Conservation (phyloP, 2,797 vertebrate species). For the Astyanax mexicanus region DNA sequence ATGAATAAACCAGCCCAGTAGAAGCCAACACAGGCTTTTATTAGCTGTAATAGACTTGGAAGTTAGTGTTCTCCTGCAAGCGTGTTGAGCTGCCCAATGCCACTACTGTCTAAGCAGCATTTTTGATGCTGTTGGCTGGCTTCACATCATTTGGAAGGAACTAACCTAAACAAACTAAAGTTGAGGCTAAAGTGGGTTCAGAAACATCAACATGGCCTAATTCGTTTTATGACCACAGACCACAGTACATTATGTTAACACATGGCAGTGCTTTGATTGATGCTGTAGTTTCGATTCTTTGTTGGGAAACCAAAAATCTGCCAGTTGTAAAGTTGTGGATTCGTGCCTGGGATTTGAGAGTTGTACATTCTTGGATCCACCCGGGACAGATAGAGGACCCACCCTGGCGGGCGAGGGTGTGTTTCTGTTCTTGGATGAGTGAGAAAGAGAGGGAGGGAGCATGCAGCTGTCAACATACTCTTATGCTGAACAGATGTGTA, state of each 20-base stretch:
- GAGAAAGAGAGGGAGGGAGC: conserved; percentile 50
- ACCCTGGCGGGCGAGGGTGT: conserved; percentile 19
- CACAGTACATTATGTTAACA: not conserved
- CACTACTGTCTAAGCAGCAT: no score
- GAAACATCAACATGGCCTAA: not conserved
- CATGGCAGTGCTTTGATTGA: not conserved
- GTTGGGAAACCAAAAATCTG: not conserved
- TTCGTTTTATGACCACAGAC: not conserved
- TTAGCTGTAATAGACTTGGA: no score
- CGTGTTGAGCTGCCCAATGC: no score
- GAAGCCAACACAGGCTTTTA: no score
- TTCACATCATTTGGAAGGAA: no score
- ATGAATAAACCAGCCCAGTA: no score
- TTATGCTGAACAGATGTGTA: conserved; percentile 85
- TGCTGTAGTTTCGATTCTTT: conserved; percentile 1
- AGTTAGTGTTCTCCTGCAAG: no score
- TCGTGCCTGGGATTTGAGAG: conserved; percentile 20
- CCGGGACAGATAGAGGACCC: conserved; percentile 4
- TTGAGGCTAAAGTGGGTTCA: not conserved
- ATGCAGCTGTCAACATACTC: conserved; percentile 82
- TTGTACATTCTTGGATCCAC: conserved; percentile 30
- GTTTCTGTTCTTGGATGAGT: conserved; percentile 35
- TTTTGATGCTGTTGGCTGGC: no score
- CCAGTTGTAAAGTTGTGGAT: not conserved
- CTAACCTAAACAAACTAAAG: no score